Percentiles rank a stretch among this genome's conserved stretches.
Evolutionary conservation across 2,888 invertebrate species (phyloP).

Genomic region (Rhagophthalmus giganteus): DNA sequence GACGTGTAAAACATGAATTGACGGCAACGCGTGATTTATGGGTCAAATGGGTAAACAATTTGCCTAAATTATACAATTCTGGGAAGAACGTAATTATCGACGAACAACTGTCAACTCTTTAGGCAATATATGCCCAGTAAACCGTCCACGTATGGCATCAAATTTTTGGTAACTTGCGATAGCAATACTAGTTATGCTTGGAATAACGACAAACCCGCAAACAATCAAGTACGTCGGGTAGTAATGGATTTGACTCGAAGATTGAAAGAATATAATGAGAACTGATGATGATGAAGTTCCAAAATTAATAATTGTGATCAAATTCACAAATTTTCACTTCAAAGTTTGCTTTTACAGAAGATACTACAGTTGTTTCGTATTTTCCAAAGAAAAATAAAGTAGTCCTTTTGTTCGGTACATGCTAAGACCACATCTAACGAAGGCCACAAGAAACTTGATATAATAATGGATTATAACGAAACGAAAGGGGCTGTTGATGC

Average conservation of each 20-base stretch:
- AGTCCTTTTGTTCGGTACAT: neutral
- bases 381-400: neutral
- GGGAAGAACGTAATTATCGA: neutral
- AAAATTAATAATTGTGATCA: neutral
- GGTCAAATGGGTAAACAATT: neutral
- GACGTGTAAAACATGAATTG: neutral
- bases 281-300: neutral
- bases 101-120: neutral
- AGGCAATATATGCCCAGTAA: neutral
- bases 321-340: neutral
- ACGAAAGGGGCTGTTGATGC: neutral
- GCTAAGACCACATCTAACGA: neutral
- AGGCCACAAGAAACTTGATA: neutral
- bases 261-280: neutral
- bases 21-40: neutral
- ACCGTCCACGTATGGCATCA: neutral
- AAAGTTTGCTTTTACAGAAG: neutral
- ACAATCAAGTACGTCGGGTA: neutral
- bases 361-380: neutral
- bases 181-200: neutral
- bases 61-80: neutral
- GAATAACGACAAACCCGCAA: neutral
- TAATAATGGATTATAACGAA: constrained; percentile 1
- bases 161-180: neutral
- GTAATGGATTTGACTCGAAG: neutral